These are phyloP conservation scores for Danaus chrysippus DNA, from an alignment of 2,888 invertebrate species.

Conservation along the genomic window DNA sequence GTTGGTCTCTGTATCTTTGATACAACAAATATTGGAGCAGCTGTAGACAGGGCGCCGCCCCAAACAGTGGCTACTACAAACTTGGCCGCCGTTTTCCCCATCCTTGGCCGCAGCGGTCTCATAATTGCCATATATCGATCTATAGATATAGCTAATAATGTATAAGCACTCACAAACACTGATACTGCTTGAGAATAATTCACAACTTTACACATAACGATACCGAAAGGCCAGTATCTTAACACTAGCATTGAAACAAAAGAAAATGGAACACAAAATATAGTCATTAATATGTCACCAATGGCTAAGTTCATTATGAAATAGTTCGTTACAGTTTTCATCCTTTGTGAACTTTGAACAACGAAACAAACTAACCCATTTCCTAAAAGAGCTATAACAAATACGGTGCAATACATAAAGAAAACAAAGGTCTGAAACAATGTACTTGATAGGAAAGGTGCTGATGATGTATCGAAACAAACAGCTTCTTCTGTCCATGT, in stretches of 20 bases:
- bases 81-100: constrained; percentile 85
- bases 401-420: constrained; percentile 84
- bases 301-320: constrained; percentile 94
- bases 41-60: constrained; percentile 87
- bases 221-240: constrained; percentile 94
- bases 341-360: constrained; percentile 88
- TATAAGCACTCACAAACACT: constrained; percentile 92
- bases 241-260: constrained; percentile 89
- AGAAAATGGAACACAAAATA: constrained; percentile 94
- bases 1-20: constrained; percentile 82
- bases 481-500: constrained; percentile 48
- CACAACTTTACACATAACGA: constrained; percentile 88
- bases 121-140: constrained; percentile 95
- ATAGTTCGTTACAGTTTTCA: constrained; percentile 95
- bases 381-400: constrained; percentile 84
- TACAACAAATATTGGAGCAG: constrained; percentile 88
- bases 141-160: constrained; percentile 92
- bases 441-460: constrained; percentile 55
- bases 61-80: constrained; percentile 85
- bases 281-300: constrained; percentile 93
- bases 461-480: constrained; percentile 44
- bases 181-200: constrained; percentile 90
- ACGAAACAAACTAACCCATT: constrained; percentile 92
- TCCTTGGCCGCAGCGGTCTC: constrained; percentile 89
- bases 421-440: constrained; percentile 84